Percentiles rank a stretch among this genome's conserved stretches.
Evolutionary conservation across 2,888 invertebrate species (phyloP).

Genomic region (Pocota personata): DNA sequence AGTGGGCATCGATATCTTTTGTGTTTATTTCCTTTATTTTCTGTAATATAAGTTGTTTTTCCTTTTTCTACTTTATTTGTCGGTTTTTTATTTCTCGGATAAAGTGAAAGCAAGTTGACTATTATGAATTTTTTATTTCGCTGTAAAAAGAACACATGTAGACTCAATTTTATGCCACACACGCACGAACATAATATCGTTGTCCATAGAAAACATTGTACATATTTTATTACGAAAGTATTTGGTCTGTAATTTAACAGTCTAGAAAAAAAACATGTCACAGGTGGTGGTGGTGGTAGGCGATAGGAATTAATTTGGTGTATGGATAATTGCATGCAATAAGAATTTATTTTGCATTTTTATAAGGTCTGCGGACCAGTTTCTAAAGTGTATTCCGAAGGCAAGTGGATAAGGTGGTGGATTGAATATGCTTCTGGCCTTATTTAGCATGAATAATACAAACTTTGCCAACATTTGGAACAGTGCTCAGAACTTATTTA

Average conservation of each 20-base stretch:
- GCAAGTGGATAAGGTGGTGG: neutral
- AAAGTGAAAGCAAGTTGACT: slow-evolving; percentile 66
- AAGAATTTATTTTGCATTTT: neutral
- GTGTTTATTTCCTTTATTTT: slow-evolving; percentile 24
- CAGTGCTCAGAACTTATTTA: neutral
- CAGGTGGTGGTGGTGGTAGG: slow-evolving; percentile 25
- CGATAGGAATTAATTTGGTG: neutral
- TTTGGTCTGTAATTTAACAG: neutral
- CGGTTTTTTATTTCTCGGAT: slow-evolving; percentile 5
- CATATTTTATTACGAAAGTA: neutral
- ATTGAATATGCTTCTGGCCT: no score
- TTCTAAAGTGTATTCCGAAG: neutral
- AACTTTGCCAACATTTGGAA: neutral
- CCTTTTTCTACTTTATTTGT: slow-evolving; percentile 75
- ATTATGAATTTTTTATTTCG: neutral
- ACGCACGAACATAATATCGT: slow-evolving; percentile 4
- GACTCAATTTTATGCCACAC: neutral
- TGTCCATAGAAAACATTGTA: neutral
- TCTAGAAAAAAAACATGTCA: neutral
- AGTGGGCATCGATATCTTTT: slow-evolving; percentile 34
- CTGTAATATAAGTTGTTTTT: slow-evolving; percentile 67
- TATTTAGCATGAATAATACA: neutral
- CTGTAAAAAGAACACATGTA: neutral
- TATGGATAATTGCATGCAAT: neutral
- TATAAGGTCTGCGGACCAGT: neutral